A percentile compares a stretch with the other conserved stretches of the same genome.
Conservation (phyloP, 92 coral and sea anemone genomes). For the Metridium senile region DNA sequence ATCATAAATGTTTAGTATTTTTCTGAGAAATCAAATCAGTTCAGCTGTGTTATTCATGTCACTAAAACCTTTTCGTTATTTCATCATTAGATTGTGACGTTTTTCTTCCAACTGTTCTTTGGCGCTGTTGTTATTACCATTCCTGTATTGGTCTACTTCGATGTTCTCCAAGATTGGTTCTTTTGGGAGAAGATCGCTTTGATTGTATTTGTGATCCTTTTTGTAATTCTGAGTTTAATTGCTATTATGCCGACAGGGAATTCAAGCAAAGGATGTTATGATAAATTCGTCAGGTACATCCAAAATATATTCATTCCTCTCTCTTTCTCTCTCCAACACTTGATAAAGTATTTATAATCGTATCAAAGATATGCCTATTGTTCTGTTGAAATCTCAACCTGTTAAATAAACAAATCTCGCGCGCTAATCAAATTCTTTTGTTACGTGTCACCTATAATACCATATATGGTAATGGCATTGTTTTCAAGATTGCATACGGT, state of each 20-base stretch:
- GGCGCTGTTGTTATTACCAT: neutral
- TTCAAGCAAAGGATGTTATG: neutral
- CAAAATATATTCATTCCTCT: neutral
- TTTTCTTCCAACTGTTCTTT: neutral
- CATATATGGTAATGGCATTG: too few species aligned
- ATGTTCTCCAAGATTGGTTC: neutral
- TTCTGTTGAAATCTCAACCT: too few species aligned
- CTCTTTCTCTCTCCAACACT: neutral
- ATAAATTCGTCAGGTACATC: neutral
- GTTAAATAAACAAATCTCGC: too few species aligned
- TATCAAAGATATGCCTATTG: too few species aligned
- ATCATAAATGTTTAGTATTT: too few species aligned
- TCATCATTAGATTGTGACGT: neutral
- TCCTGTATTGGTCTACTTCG: neutral
- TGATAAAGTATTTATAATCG: neutral
- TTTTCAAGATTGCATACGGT: neutral
- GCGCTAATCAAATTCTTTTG: too few species aligned
- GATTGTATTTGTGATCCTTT: neutral
- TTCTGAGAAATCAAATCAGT: too few species aligned
- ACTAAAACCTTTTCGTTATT: neutral
- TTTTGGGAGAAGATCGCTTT: neutral
- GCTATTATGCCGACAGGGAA: neutral
- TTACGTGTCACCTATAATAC: too few species aligned
- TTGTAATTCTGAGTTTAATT: neutral
- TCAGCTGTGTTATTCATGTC: too few species aligned